These are phyloP conservation scores for Agriopis leucophaearia DNA, from an alignment of 2,888 invertebrate species.

Conservation along the genomic window DNA sequence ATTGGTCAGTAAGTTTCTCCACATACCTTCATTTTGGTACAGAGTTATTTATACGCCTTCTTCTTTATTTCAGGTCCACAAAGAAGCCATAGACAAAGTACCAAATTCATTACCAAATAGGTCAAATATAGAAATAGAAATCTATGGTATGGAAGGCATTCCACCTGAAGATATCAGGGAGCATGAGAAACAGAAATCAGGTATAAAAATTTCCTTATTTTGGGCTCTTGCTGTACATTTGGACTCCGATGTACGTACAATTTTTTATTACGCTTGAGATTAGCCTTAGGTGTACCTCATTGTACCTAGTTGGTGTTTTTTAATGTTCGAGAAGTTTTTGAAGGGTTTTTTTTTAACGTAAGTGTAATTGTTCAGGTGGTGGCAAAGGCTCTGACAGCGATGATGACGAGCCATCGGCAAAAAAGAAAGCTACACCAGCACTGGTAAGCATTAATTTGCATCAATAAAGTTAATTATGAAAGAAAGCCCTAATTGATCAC, in stretches of 20 bases:
- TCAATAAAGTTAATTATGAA: background rate
- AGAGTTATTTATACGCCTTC: conserved; percentile 28
- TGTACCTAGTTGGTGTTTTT: conserved; percentile 62
- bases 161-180: conserved; percentile 97
- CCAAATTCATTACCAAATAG: conserved; percentile 99
- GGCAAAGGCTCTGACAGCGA: conserved; percentile 93
- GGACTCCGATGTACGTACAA: conserved; percentile 79
- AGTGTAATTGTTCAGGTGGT: conserved; percentile 77
- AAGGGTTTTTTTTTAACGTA: conserved; percentile 4
- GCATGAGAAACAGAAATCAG: conserved; percentile 95
- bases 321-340: background rate
- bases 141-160: conserved; percentile 99
- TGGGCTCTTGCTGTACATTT: conserved; percentile 62
- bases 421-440: conserved; percentile 89
- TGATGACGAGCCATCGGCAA: conserved; percentile 93
- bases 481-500: conserved; percentile 24
- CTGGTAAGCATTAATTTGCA: conserved; percentile 65
- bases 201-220: conserved; percentile 69
- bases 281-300: conserved; percentile 65
- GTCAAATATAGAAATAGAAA: conserved; percentile 99
- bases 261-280: conserved; percentile 70
- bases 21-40: conserved; percentile 32
- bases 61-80: conserved; percentile 93
- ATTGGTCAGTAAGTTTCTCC: conserved; percentile 51
- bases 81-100: conserved; percentile 99